Conservation (phyloP, 2,113 vertebrate genomes). For the Anguilla rostrata region DNA sequence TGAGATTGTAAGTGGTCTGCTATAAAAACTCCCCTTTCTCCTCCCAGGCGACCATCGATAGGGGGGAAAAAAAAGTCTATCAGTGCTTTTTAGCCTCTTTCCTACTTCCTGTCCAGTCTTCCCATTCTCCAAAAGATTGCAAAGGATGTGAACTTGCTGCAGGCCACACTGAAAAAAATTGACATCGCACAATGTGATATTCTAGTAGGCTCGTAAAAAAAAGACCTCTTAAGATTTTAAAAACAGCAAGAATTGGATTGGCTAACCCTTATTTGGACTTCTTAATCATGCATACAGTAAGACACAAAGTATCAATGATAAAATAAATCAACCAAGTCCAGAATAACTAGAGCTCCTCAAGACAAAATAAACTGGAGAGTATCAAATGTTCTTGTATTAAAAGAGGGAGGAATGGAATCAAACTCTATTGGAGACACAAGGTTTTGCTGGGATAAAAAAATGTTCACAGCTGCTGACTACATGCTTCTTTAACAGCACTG, state of each 20-base stretch:
- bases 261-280: not conserved
- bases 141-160: not conserved
- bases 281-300: not conserved
- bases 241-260: not conserved
- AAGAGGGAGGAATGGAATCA: not conserved
- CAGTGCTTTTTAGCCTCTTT: not conserved
- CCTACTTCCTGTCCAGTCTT: conserved; percentile 4
- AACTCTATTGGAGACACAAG: not conserved
- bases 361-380: not conserved
- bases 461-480: not conserved
- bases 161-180: not conserved
- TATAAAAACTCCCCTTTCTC: conserved; percentile 2
- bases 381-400: not conserved
- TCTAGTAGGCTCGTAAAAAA: not conserved
- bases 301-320: not conserved
- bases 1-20: conserved; percentile 16
- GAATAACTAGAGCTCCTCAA: not conserved
- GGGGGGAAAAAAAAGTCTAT: conserved; percentile 1
- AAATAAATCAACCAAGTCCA: not conserved
- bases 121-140: not conserved
- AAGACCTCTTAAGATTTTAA: not conserved
- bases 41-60: not conserved
- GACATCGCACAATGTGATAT: not conserved
- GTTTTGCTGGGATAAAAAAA: not conserved
- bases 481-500: not conserved